phyloP scores from a whole-genome alignment of 2,888 invertebrate species.

The Rhimphoctona megacephalus region DNA sequence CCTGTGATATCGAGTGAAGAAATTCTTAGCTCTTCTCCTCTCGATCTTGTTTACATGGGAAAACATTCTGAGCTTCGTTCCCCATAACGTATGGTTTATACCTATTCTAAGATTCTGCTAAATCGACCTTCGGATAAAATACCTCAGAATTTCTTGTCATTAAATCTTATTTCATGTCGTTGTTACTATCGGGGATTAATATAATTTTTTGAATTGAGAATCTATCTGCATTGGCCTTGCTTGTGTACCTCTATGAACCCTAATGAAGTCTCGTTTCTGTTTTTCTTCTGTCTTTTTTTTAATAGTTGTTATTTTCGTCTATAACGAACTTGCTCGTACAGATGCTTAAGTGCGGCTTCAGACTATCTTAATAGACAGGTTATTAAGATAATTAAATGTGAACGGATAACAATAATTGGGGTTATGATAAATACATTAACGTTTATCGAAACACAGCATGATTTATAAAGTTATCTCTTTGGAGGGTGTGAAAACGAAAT shows the following conservation, averaged over 20 bases:
- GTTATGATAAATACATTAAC: neutral
- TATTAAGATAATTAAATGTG: constrained; percentile 5
- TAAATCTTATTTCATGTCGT: neutral
- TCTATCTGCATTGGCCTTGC: neutral
- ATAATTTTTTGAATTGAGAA: neutral
- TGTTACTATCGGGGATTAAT: neutral
- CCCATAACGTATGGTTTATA: constrained; percentile 10
- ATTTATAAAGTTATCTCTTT: neutral
- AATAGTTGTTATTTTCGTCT: neutral
- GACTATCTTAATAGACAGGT: constrained; percentile 1
- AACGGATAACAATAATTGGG: neutral
- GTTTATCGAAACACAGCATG: neutral
- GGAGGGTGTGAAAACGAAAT: neutral
- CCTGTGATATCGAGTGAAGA: constrained; percentile 48
- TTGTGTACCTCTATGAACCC: neutral
- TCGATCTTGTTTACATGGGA: constrained; percentile 49
- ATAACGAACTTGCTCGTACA: constrained; percentile 12
- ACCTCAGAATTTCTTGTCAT: neutral
- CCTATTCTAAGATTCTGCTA: neutral
- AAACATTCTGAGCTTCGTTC: constrained; percentile 24
- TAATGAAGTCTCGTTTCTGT: neutral
- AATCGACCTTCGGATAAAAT: neutral
- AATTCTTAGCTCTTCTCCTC: constrained; percentile 24
- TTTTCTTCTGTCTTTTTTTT: neutral
- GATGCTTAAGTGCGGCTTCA: neutral